phyloP scores from a whole-genome alignment of 2,888 invertebrate species.

The Macrosoma leucophasiata region DNA sequence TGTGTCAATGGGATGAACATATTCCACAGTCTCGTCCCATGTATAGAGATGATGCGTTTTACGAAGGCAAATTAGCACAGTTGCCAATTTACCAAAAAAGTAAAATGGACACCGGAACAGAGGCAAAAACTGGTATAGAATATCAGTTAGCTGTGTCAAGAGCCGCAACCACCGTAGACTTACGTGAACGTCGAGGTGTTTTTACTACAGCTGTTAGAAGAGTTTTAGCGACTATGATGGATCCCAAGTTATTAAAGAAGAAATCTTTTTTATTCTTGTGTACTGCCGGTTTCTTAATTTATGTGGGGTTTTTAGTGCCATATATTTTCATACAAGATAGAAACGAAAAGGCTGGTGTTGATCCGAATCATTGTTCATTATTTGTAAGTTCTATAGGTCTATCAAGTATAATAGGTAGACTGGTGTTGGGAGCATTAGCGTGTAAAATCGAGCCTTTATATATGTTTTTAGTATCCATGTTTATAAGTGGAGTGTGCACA shows the following conservation, averaged over 20 bases:
- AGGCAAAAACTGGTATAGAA: slow-evolving; percentile 54
- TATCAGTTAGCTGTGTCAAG: slow-evolving; percentile 65
- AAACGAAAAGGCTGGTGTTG: slow-evolving; percentile 43
- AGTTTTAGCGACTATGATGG: slow-evolving; percentile 64
- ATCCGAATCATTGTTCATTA: slow-evolving; percentile 39
- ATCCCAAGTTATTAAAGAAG: slow-evolving; percentile 47
- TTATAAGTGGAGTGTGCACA: slow-evolving; percentile 40
- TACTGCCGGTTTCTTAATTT: slow-evolving; percentile 43
- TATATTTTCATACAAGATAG: slow-evolving; percentile 54
- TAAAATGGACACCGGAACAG: slow-evolving; percentile 36
- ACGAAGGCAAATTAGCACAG: slow-evolving; percentile 48
- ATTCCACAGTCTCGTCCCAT: slow-evolving; percentile 53
- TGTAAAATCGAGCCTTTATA: slow-evolving; percentile 45
- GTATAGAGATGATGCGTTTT: slow-evolving; percentile 67
- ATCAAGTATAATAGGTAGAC: slow-evolving; percentile 47
- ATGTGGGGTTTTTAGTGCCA: slow-evolving; percentile 54
- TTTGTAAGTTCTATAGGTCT: slow-evolving; percentile 57
- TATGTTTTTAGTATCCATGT: slow-evolving; percentile 29
- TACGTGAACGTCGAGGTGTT: slow-evolving; percentile 50
- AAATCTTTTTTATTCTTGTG: slow-evolving; percentile 46
- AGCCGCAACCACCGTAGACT: slow-evolving; percentile 52
- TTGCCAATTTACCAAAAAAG: slow-evolving; percentile 59
- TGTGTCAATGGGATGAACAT: slow-evolving; percentile 56
- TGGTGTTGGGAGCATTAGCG: slow-evolving; percentile 44
- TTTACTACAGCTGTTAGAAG: slow-evolving; percentile 59